A percentile compares a stretch with the other conserved stretches of the same genome.
Evolutionary conservation across 2,888 invertebrate genomes (phyloP).

Genomic region (Amiota communis): DNA sequence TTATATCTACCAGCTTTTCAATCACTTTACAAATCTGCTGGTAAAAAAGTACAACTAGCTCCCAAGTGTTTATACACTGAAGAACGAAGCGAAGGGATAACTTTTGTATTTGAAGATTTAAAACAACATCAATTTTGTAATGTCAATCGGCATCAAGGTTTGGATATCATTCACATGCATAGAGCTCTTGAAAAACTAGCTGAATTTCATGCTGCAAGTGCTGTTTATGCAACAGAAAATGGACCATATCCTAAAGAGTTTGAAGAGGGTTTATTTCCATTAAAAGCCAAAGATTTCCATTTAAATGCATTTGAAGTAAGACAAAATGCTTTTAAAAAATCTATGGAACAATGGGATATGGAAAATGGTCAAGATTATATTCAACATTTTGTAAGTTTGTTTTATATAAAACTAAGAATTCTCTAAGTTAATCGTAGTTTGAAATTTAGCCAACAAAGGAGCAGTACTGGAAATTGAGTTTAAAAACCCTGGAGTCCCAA

Average conservation of each 20-base stretch:
- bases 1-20: conserved; percentile 65
- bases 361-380: neutral
- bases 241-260: conserved; percentile 56
- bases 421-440: too few relatives aligned
- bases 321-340: conserved; percentile 8
- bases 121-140: conserved; percentile 52
- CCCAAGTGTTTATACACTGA: conserved; percentile 63
- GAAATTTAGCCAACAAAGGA: conserved; percentile 52
- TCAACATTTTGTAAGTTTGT: conserved; percentile 3
- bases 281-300: conserved; percentile 16
- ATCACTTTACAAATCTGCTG: conserved; percentile 57
- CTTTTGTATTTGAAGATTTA: conserved; percentile 69
- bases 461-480: conserved; percentile 50
- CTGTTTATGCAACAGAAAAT: conserved; percentile 59
- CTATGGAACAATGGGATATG: conserved; percentile 11
- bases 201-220: conserved; percentile 69
- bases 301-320: conserved; percentile 25
- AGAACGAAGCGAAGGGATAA: conserved; percentile 46
- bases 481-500: conserved; percentile 42
- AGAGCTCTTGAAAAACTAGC: conserved; percentile 60
- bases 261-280: conserved; percentile 49
- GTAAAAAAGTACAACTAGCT: conserved; percentile 57
- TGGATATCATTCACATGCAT: conserved; percentile 63
- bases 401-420: neutral
- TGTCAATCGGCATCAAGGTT: conserved; percentile 61